These are phyloP conservation scores for Orientallactaga bullata DNA, from an alignment of 2,113 vertebrate genomes.

Conservation along the genomic window DNA sequence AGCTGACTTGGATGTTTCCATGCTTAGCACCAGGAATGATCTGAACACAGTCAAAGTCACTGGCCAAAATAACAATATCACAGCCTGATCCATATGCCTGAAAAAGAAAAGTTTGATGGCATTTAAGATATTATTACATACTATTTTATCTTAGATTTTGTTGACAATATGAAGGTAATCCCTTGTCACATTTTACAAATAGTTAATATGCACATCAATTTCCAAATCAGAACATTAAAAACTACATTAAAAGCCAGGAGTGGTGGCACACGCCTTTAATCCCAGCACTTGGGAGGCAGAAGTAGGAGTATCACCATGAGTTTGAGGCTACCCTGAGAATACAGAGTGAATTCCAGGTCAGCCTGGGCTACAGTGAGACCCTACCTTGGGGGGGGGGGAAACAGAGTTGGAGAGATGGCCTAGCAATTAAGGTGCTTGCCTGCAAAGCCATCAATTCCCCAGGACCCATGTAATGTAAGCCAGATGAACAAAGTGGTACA, in stretches of 20 bases:
- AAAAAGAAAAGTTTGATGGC: slow-evolving; percentile 69
- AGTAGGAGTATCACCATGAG: no score
- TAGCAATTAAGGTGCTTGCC: no score
- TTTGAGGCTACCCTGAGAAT: no score
- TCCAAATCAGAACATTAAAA: slow-evolving; percentile 59
- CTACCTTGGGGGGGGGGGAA: no score
- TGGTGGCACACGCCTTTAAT: no score
- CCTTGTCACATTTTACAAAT: not conserved
- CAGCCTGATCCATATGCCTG: slow-evolving; percentile 99
- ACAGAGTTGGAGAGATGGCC: no score
- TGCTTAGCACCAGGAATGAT: slow-evolving; percentile 99
- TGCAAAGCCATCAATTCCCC: no score
- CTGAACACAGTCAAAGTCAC: slow-evolving; percentile 99
- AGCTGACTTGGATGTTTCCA: slow-evolving; percentile 99
- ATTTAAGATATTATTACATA: slow-evolving; percentile 55
- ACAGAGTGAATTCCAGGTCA: no score
- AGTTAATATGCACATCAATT: slow-evolving; percentile 19
- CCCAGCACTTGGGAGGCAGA: no score
- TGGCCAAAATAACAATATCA: slow-evolving; percentile 97
- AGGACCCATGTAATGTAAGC: no score
- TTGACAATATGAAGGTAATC: not conserved
- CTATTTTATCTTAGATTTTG: not conserved
- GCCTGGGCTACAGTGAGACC: no score
- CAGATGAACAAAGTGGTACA: no score
- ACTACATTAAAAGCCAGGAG: not conserved